These are phyloP conservation scores for Semaprochilodus insignis DNA, from an alignment of 2,797 vertebrate genomes.

Conservation along the genomic window DNA sequence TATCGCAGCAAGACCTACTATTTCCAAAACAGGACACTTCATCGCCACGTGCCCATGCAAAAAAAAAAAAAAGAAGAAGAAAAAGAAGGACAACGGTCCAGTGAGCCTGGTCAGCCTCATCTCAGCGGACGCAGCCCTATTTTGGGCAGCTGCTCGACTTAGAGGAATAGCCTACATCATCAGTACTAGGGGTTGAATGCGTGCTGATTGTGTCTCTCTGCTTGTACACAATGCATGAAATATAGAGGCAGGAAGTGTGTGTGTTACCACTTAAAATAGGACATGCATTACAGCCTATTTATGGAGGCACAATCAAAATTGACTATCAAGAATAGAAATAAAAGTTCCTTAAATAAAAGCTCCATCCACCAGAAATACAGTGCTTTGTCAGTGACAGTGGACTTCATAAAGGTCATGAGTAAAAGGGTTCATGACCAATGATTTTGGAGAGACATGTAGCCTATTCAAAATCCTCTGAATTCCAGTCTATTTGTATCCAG, in stretches of 20 bases:
- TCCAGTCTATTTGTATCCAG: not conserved
- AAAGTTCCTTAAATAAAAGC: not conserved
- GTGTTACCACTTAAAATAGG: constrained; percentile 1
- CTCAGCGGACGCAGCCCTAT: constrained; percentile 28
- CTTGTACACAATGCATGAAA: not conserved
- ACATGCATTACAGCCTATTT: not conserved
- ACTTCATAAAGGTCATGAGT: not conserved
- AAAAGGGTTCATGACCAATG: not conserved
- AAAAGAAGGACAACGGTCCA: constrained; percentile 37
- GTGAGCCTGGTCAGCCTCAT: constrained; percentile 12
- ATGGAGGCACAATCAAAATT: not conserved
- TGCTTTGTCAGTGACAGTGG: not conserved
- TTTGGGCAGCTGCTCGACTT: constrained; percentile 39
- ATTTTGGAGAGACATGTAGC: not conserved
- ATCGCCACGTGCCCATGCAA: constrained; percentile 34
- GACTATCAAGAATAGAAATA: not conserved
- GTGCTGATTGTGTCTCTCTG: not conserved
- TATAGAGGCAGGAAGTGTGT: not conserved
- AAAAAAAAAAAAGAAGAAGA: constrained; percentile 1
- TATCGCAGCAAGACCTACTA: constrained; percentile 19
- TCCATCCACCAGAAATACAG: not conserved
- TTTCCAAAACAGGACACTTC: constrained; percentile 23
- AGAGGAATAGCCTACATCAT: constrained; percentile 29
- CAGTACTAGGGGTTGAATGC: constrained; percentile 7
- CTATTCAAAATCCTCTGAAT: not conserved